A percentile compares a stretch with the other conserved stretches of the same genome.
Conservation (phyloP, 2,888 invertebrate species). For the Empis livida region DNA sequence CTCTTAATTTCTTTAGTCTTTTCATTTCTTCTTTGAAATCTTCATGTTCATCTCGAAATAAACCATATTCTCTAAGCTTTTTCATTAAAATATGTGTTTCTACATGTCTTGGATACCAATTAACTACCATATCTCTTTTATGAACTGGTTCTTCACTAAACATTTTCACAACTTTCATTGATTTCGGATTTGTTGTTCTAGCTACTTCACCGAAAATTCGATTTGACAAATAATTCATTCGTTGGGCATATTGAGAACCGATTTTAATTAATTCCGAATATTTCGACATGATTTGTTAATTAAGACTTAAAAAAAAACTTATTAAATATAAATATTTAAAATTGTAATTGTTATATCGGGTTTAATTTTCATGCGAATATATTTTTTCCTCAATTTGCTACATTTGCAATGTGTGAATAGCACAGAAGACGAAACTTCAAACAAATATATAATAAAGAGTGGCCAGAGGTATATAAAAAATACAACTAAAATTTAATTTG, state of each 20-base stretch:
- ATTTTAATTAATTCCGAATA: conserved; percentile 57
- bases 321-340: too few relatives aligned
- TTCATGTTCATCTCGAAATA: conserved; percentile 76
- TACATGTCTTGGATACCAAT: conserved; percentile 78
- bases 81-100: conserved; percentile 63
- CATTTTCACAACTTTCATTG: conserved; percentile 63
- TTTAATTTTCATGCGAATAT: too few relatives aligned
- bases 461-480: too few relatives aligned
- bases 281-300: too few relatives aligned
- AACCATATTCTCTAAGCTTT: conserved; percentile 59
- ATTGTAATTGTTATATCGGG: too few relatives aligned
- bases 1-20: conserved; percentile 41
- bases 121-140: conserved; percentile 53
- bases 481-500: too few relatives aligned
- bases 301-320: too few relatives aligned
- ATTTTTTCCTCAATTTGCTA: too few relatives aligned
- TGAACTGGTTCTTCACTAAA: conserved; percentile 65
- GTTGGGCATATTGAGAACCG: conserved; percentile 64
- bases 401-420: too few relatives aligned
- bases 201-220: conserved; percentile 82
- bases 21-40: conserved; percentile 83
- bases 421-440: too few relatives aligned
- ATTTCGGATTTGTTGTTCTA: conserved; percentile 57
- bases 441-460: too few relatives aligned
- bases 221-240: conserved; percentile 77